Percentiles rank a stretch among this genome's conserved stretches.
Evolutionary conservation across 2,113 vertebrate genomes (phyloP).

Genomic region (Potamarius usumacintae): DNA sequence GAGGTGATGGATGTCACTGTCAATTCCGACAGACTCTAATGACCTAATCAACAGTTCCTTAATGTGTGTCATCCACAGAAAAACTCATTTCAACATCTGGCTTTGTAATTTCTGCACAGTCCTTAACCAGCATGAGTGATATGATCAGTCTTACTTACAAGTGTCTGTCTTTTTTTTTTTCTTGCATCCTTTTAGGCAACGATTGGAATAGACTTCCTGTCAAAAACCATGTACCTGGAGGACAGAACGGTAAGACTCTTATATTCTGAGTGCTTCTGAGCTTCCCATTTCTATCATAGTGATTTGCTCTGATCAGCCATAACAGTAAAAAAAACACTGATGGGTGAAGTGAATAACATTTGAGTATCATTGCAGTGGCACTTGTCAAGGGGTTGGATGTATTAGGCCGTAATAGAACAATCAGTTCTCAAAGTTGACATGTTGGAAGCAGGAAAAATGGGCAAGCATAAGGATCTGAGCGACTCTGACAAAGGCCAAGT

Average conservation of each 20-base stretch:
- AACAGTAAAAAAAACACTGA: no score
- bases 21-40: slow-evolving; percentile 11
- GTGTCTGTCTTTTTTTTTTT: slow-evolving; percentile 40
- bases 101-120: slow-evolving; percentile 27
- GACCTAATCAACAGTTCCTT: neutral
- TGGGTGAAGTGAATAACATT: no score
- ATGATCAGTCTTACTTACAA: neutral
- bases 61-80: slow-evolving; percentile 5
- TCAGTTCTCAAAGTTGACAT: no score
- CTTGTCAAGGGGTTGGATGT: no score
- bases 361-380: no score
- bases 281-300: neutral
- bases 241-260: slow-evolving; percentile 86
- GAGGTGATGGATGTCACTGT: neutral
- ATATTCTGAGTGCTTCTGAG: neutral
- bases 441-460: no score
- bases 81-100: neutral
- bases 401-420: no score
- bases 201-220: slow-evolving; percentile 93
- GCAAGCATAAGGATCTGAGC: no score
- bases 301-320: neutral
- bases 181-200: slow-evolving; percentile 76
- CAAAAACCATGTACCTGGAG: slow-evolving; percentile 95
- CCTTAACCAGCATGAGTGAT: slow-evolving; percentile 1
- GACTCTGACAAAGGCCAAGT: no score